phyloP scores from a whole-genome alignment of 2,888 invertebrate genomes.

The Drosophila quinaria region DNA sequence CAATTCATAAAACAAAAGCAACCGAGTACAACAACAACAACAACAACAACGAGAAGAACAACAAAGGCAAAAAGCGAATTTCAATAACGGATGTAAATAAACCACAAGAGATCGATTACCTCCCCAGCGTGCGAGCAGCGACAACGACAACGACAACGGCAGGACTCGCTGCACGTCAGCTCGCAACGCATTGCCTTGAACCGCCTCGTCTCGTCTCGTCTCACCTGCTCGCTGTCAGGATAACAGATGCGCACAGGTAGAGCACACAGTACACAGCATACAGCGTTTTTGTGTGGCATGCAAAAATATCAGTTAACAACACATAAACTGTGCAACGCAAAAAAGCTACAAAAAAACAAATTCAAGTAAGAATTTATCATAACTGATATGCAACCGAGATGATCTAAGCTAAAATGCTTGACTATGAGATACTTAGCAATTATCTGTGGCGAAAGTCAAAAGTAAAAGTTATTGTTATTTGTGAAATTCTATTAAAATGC shows the following conservation, averaged over 20 bases:
- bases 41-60: slow-evolving; percentile 50
- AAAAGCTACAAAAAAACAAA: slow-evolving; percentile 34
- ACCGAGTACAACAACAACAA: slow-evolving; percentile 40
- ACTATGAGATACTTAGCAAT: slow-evolving; percentile 20
- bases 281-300: slow-evolving; percentile 35
- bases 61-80: slow-evolving; percentile 70
- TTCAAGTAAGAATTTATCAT: slow-evolving; percentile 35
- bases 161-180: slow-evolving; percentile 28
- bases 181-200: slow-evolving; percentile 1
- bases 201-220: slow-evolving; percentile 1
- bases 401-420: background rate
- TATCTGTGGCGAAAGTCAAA: background rate
- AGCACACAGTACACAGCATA: slow-evolving; percentile 23
- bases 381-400: slow-evolving; percentile 19
- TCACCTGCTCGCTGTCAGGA: slow-evolving; percentile 69
- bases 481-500: too few relatives aligned
- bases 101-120: slow-evolving; percentile 85
- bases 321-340: slow-evolving; percentile 36
- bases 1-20: slow-evolving; percentile 76
- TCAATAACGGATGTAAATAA: slow-evolving; percentile 85
- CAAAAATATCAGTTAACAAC: slow-evolving; percentile 74
- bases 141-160: slow-evolving; percentile 23
- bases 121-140: slow-evolving; percentile 65
- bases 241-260: slow-evolving; percentile 71
- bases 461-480: too few relatives aligned